Percentiles rank a stretch among this genome's conserved stretches.
Conservation (phyloP, 2,797 vertebrate species). For the Arrhamphus sclerolepis region DNA sequence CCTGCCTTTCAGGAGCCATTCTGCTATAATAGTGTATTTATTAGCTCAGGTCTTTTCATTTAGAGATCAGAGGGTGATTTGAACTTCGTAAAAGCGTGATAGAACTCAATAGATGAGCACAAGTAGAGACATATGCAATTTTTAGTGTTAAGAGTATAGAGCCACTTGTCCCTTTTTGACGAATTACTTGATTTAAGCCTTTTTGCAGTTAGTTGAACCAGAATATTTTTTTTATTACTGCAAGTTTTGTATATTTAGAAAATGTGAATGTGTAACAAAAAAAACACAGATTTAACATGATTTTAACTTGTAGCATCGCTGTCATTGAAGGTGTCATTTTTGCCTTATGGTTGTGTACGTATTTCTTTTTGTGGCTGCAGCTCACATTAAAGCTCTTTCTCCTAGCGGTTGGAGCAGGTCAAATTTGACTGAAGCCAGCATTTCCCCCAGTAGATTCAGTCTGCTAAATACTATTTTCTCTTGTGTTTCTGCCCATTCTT, state of each 20-base stretch:
- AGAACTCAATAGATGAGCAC: background rate
- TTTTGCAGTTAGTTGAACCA: slow-evolving; percentile 6
- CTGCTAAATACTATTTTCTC: too few relatives aligned
- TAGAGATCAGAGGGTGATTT: slow-evolving; percentile 23
- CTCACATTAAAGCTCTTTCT: slow-evolving; percentile 16
- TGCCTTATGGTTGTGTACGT: too few relatives aligned
- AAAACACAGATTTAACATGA: background rate
- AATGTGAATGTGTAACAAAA: too few relatives aligned
- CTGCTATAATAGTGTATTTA: slow-evolving; percentile 20
- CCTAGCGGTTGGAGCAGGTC: slow-evolving; percentile 1
- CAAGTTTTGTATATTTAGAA: too few relatives aligned
- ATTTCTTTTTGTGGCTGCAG: too few relatives aligned
- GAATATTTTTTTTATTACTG: slow-evolving; percentile 1
- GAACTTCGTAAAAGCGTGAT: slow-evolving; percentile 12
- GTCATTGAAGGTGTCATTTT: too few relatives aligned
- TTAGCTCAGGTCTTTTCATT: slow-evolving; percentile 19
- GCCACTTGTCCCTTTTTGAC: slow-evolving; percentile 8
- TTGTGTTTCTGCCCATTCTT: background rate
- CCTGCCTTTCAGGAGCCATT: slow-evolving; percentile 23
- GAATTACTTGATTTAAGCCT: background rate
- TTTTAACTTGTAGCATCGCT: background rate
- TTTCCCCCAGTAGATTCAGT: too few relatives aligned
- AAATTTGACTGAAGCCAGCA: slow-evolving; percentile 5
- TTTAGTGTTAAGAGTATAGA: slow-evolving; percentile 16
- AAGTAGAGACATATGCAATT: background rate